Evolutionary conservation across 2,888 invertebrate genomes (phyloP).

Genomic region (Eilema griseolum): DNA sequence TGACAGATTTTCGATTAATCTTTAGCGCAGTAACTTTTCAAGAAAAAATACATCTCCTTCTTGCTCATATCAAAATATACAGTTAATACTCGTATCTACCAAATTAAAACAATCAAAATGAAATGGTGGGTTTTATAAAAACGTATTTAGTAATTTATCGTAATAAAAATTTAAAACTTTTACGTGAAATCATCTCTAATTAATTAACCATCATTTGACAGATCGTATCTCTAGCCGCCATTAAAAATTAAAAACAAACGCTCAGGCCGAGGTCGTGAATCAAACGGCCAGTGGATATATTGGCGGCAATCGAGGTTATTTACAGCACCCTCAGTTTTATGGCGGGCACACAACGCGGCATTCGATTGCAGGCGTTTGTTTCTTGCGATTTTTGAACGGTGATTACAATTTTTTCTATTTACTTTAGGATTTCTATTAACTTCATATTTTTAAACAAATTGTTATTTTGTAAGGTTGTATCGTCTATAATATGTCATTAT

Average conservation of each 20-base stretch:
- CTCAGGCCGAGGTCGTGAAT: conserved; percentile 53
- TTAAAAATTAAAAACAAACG: conserved; percentile 53
- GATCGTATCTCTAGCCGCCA: conserved; percentile 50
- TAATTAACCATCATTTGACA: conserved; percentile 48
- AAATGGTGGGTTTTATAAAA: too few relatives aligned
- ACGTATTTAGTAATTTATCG: conserved; percentile 10
- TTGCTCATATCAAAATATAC: neutral
- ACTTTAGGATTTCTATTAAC: neutral
- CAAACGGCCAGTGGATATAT: conserved; percentile 66
- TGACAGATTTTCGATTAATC: too few relatives aligned
- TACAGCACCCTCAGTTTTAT: conserved; percentile 61
- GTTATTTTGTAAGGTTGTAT: neutral
- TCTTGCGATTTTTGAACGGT: conserved; percentile 39
- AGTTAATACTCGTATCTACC: neutral
- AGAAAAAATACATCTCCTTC: neutral
- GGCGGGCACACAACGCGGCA: conserved; percentile 27
- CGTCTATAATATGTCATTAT: neutral
- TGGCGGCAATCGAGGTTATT: conserved; percentile 70
- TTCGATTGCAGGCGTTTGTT: conserved; percentile 20
- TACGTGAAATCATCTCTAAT: conserved; percentile 31
- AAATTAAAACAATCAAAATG: neutral
- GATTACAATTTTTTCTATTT: conserved; percentile 4
- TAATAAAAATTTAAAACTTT: conserved; percentile 14
- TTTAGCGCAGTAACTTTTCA: too few relatives aligned
- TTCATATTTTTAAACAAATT: neutral